phyloP scores from a whole-genome alignment of 2,797 vertebrate genomes.

The Eidolon dupreanum region DNA sequence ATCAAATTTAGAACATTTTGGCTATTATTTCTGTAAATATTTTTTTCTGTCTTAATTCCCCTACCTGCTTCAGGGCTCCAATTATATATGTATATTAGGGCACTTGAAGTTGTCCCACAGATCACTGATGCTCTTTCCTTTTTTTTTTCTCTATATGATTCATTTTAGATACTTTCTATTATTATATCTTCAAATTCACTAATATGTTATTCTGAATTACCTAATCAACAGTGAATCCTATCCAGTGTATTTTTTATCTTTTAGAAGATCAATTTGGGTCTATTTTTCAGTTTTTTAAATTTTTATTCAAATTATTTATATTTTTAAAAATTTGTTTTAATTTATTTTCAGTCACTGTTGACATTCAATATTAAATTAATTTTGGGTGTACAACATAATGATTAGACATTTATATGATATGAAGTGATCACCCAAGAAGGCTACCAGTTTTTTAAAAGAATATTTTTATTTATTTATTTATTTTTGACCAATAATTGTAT shows the following conservation, averaged over 20 bases:
- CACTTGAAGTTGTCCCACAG: background rate
- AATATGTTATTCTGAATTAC: background rate
- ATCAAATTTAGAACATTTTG: background rate
- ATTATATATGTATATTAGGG: too few relatives aligned
- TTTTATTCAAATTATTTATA: background rate
- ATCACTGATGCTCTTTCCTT: background rate
- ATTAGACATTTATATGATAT: background rate
- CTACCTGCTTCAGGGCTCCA: background rate
- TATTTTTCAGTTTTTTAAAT: background rate
- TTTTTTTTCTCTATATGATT: background rate
- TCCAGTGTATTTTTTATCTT: background rate
- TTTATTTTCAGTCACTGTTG: background rate
- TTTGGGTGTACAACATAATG: background rate
- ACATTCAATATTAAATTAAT: background rate
- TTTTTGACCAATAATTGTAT: background rate
- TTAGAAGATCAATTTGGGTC: background rate
- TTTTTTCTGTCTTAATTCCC: background rate
- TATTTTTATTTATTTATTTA: background rate
- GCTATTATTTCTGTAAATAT: background rate
- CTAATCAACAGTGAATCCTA: too few relatives aligned
- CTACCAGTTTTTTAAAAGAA: background rate
- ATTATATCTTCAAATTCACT: background rate
- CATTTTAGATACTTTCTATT: background rate
- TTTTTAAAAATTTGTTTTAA: background rate
- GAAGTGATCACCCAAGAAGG: background rate